Conservation (phyloP, 2,888 invertebrate genomes). For the Diaperis boleti region DNA sequence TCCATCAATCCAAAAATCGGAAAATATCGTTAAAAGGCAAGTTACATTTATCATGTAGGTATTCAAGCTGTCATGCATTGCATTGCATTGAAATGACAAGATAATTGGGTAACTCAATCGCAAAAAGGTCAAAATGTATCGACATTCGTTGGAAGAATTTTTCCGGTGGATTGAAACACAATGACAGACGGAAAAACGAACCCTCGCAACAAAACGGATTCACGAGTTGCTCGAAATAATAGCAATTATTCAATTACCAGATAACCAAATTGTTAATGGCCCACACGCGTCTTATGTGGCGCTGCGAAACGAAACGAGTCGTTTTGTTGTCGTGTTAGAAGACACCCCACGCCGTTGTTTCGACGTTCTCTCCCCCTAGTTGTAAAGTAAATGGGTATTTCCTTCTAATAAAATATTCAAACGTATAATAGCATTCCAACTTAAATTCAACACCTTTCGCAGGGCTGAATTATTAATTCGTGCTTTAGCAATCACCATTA, state of each 20-base stretch:
- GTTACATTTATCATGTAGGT: too few relatives aligned
- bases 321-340: slow-evolving; percentile 21
- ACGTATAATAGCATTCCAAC: slow-evolving; percentile 27
- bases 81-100: slow-evolving; percentile 5
- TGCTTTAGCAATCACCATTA: slow-evolving; percentile 15
- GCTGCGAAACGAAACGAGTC: slow-evolving; percentile 15
- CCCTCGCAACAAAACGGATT: slow-evolving; percentile 13
- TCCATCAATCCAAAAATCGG: too few relatives aligned
- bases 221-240: slow-evolving; percentile 1
- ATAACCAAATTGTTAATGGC: slow-evolving; percentile 35
- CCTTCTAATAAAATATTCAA: slow-evolving; percentile 38
- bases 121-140: slow-evolving; percentile 6
- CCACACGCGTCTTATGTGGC: slow-evolving; percentile 31
- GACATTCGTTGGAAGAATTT: slow-evolving; percentile 11
- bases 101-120: slow-evolving; percentile 6
- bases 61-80: too few relatives aligned
- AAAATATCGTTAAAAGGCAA: too few relatives aligned
- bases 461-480: slow-evolving; percentile 32
- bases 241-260: slow-evolving; percentile 31
- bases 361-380: slow-evolving; percentile 22
- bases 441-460: slow-evolving; percentile 35
- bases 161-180: slow-evolving; percentile 24
- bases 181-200: slow-evolving; percentile 11
- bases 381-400: slow-evolving; percentile 34
- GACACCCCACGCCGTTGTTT: slow-evolving; percentile 27